A percentile compares a stretch with the other conserved stretches of the same genome.
phyloP scores from a whole-genome alignment of 2,113 vertebrate species.

The Chascanopsetta lugubris region DNA sequence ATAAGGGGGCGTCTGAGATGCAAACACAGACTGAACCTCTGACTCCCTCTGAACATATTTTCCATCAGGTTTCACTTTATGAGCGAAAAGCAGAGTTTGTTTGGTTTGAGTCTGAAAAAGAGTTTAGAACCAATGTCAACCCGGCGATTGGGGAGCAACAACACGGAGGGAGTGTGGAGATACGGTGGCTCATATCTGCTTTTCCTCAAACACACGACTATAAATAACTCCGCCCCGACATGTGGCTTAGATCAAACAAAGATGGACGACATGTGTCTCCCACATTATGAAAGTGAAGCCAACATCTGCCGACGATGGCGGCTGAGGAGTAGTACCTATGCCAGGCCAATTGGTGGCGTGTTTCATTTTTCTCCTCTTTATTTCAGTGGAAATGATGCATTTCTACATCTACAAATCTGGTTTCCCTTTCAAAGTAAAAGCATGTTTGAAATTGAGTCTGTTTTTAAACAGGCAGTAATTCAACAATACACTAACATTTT shows the following conservation, averaged over 20 bases:
- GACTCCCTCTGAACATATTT: conserved; percentile 55
- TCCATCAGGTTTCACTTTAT: conserved; percentile 35
- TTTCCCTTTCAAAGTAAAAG: no score
- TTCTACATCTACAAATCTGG: no score
- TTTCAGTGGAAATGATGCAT: no score
- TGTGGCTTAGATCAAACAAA: neutral
- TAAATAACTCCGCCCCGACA: neutral
- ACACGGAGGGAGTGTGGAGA: neutral
- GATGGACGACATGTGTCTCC: neutral
- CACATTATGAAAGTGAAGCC: neutral
- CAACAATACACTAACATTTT: no score
- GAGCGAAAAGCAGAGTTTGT: neutral
- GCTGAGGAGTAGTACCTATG: no score
- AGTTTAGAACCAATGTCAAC: neutral
- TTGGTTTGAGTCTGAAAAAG: neutral
- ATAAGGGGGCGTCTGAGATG: conserved; percentile 54
- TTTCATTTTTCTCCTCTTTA: no score
- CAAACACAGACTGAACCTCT: conserved; percentile 52
- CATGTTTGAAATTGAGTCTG: no score
- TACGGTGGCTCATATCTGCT: neutral
- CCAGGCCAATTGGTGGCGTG: no score
- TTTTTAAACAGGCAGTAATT: no score
- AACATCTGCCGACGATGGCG: neutral
- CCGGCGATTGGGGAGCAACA: neutral
- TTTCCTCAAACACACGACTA: no score